Evolutionary conservation across 2,113 vertebrate genomes (phyloP).

Genomic region (Nycticebus coucang): DNA sequence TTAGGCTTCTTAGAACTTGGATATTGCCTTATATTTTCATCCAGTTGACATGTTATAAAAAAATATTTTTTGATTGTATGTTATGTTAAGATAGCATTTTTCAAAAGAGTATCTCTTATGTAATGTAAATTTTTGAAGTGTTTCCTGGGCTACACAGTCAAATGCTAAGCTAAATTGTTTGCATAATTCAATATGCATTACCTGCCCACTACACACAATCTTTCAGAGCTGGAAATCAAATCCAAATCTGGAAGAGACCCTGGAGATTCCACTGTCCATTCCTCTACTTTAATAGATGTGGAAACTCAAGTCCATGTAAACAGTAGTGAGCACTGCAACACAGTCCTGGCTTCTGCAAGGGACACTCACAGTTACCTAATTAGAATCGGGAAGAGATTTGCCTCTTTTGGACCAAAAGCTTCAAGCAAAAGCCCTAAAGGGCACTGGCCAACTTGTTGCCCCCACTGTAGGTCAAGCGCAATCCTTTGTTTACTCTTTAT

Average conservation of each 20-base stretch:
- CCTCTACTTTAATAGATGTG: not conserved
- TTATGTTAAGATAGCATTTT: constrained; percentile 43
- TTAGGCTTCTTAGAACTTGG: constrained; percentile 39
- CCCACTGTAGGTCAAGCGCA: not conserved
- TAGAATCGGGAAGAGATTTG: not conserved
- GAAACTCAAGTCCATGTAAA: not conserved
- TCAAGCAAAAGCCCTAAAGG: not conserved
- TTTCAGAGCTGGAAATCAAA: constrained; percentile 46
- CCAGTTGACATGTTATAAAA: constrained; percentile 46
- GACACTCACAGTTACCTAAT: not conserved
- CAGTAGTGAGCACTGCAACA: not conserved
- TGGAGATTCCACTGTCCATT: not conserved
- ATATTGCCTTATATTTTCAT: constrained; percentile 59
- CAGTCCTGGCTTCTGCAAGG: not conserved
- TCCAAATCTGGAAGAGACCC: not conserved
- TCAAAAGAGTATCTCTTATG: constrained; percentile 27
- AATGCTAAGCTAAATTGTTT: constrained; percentile 36
- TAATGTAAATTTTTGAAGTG: constrained; percentile 38
- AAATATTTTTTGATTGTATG: constrained; percentile 53
- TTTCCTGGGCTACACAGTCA: constrained; percentile 10
- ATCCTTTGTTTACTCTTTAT: not conserved
- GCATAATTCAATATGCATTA: constrained; percentile 49
- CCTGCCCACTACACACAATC: not conserved
- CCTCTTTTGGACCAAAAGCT: not conserved
- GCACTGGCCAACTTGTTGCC: not conserved